These are phyloP conservation scores for Sibirionetta formosa DNA, from an alignment of 2,797 vertebrate species.

Conservation along the genomic window DNA sequence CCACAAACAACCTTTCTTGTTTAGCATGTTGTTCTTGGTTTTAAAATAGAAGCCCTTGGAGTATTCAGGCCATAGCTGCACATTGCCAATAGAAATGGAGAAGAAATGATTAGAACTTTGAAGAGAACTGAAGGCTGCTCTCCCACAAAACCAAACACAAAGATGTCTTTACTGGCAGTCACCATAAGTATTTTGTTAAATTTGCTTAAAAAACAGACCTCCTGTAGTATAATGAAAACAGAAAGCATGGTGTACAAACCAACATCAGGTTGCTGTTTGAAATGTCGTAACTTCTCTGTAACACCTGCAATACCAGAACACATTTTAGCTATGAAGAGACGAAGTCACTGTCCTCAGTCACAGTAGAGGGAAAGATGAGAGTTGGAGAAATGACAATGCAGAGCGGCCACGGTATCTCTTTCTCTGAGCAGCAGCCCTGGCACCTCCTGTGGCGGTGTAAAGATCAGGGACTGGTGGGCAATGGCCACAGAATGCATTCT, in stretches of 20 bases:
- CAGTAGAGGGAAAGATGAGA: background rate
- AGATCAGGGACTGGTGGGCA: background rate
- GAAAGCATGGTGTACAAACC: background rate
- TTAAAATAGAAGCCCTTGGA: background rate
- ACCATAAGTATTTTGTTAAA: background rate
- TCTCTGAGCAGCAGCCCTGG: background rate
- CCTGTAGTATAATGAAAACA: background rate
- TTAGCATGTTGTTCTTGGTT: background rate
- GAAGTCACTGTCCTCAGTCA: background rate
- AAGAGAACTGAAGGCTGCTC: background rate
- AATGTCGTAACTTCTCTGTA: background rate
- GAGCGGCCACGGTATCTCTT: background rate
- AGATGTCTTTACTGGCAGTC: background rate
- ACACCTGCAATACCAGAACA: background rate
- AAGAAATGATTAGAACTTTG: background rate
- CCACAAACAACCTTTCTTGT: background rate
- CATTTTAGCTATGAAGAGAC: background rate
- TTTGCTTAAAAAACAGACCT: background rate
- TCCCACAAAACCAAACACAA: background rate
- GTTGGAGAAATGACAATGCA: background rate
- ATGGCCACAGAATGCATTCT: rapidly evolving
- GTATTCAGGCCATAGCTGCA: background rate
- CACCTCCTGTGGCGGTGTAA: background rate
- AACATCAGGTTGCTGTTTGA: background rate
- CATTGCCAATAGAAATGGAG: background rate